Evolutionary conservation across 1,140 invertebrate species (phyloP).

Genomic region (Drosophila lini): DNA sequence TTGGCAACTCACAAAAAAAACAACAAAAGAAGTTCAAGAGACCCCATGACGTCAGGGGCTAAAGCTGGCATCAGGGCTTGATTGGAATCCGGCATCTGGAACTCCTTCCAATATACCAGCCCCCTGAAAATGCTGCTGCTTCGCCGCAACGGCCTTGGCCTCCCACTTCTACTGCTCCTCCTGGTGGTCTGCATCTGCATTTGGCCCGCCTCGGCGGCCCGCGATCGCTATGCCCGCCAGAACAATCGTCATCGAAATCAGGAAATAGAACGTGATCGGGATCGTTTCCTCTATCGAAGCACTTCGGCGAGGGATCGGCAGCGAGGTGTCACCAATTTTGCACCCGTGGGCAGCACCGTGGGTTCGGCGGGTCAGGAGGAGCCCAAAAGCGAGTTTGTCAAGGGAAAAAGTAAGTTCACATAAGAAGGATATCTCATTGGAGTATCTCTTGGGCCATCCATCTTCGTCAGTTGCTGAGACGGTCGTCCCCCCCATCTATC

Average conservation of each 20-base stretch:
- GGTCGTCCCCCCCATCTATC: slow-evolving; percentile 57
- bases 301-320: slow-evolving; percentile 26
- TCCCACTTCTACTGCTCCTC: slow-evolving; percentile 58
- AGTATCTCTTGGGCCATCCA: slow-evolving; percentile 10
- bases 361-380: slow-evolving; percentile 40
- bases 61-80: slow-evolving; percentile 30
- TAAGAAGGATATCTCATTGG: slow-evolving; percentile 3
- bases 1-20: slow-evolving; percentile 7
- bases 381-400: slow-evolving; percentile 79
- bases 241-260: slow-evolving; percentile 44
- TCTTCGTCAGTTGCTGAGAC: slow-evolving; percentile 27
- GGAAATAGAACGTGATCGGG: slow-evolving; percentile 34
- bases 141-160: slow-evolving; percentile 40
- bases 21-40: slow-evolving; percentile 12
- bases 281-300: slow-evolving; percentile 38
- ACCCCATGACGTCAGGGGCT: slow-evolving; percentile 65
- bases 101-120: neutral
- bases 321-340: slow-evolving; percentile 22
- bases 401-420: slow-evolving; percentile 83
- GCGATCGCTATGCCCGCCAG: slow-evolving; percentile 61
- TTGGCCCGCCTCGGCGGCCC: slow-evolving; percentile 62
- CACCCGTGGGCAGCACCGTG: slow-evolving; percentile 13
- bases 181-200: slow-evolving; percentile 55
- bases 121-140: slow-evolving; percentile 41
- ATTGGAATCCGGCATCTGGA: slow-evolving; percentile 28